phyloP scores from a whole-genome alignment of 2,113 vertebrate genomes.

The Brachyistius frenatus region DNA sequence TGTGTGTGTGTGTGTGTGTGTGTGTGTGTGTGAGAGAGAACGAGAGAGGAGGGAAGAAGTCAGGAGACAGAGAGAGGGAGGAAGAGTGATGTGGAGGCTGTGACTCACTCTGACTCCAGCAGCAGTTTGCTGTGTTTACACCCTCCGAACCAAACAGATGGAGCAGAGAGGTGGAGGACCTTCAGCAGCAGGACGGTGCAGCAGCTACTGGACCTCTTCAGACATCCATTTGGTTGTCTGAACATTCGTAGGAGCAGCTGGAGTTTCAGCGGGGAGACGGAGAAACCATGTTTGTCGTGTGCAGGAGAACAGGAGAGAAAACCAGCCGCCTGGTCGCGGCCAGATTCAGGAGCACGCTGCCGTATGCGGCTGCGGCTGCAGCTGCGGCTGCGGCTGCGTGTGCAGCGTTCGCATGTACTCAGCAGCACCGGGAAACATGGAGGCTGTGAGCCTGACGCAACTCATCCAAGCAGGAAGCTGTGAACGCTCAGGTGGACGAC shows the following conservation, averaged over 20 bases:
- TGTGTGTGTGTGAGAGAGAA: neutral
- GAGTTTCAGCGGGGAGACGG: too few relatives aligned
- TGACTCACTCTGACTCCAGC: constrained; percentile 66
- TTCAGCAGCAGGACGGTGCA: neutral
- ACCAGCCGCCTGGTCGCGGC: constrained; percentile 8
- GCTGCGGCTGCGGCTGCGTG: too few relatives aligned
- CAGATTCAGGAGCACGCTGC: neutral
- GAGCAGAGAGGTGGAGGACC: constrained; percentile 28
- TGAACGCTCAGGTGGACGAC: constrained; percentile 26
- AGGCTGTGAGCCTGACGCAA: constrained; percentile 20
- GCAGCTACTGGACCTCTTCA: too few relatives aligned
- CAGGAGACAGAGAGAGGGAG: constrained; percentile 21
- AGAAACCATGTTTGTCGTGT: neutral
- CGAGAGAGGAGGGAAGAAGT: constrained; percentile 22
- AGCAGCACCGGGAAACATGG: constrained; percentile 21
- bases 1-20: constrained; percentile 1
- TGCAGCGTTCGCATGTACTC: neutral
- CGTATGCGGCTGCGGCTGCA: constrained; percentile 14
- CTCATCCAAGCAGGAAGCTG: constrained; percentile 23
- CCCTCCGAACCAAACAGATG: constrained; percentile 61
- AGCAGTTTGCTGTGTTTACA: constrained; percentile 58
- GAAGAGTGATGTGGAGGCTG: constrained; percentile 62
- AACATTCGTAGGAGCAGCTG: neutral
- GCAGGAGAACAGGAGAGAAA: neutral
- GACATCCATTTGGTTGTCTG: neutral